A percentile compares a stretch with the other conserved stretches of the same genome.
These are phyloP conservation scores for Drosophila mayaguana DNA, from an alignment of 2,888 invertebrate species.

Conservation along the genomic window DNA sequence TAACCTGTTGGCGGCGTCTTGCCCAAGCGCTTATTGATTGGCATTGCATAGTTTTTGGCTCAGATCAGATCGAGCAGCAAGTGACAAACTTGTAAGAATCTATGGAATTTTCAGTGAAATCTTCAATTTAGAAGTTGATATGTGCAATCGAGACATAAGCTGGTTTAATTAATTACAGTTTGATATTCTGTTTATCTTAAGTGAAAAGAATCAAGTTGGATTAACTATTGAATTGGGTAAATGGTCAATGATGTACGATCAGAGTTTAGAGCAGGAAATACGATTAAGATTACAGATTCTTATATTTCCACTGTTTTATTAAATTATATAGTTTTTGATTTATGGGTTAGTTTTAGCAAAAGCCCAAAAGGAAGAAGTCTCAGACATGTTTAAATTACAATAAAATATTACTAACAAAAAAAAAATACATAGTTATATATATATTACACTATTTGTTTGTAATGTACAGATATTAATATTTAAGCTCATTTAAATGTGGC, in stretches of 20 bases:
- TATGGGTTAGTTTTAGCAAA: not conserved
- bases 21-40: conserved; percentile 60
- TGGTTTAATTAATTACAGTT: too few relatives aligned
- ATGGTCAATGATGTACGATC: not conserved
- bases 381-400: not conserved
- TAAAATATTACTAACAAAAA: not conserved
- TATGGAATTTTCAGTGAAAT: conserved; percentile 14
- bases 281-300: not conserved
- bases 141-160: not conserved
- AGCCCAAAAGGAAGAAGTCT: not conserved
- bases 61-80: not conserved
- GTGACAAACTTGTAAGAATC: conserved; percentile 23
- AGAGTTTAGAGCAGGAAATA: too few relatives aligned
- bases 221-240: not conserved
- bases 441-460: too few relatives aligned
- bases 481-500: too few relatives aligned
- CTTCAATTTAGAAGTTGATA: not conserved
- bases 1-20: conserved; percentile 48
- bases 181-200: not conserved
- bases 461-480: too few relatives aligned
- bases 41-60: conserved; percentile 41
- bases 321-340: not conserved
- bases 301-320: not conserved
- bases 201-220: not conserved
- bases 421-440: too few relatives aligned